A percentile compares a stretch with the other conserved stretches of the same genome.
These are phyloP conservation scores for Ophioderma brevispina DNA, from an alignment of 35 echinoderm and acorn worm genomes.

Conservation along the genomic window DNA sequence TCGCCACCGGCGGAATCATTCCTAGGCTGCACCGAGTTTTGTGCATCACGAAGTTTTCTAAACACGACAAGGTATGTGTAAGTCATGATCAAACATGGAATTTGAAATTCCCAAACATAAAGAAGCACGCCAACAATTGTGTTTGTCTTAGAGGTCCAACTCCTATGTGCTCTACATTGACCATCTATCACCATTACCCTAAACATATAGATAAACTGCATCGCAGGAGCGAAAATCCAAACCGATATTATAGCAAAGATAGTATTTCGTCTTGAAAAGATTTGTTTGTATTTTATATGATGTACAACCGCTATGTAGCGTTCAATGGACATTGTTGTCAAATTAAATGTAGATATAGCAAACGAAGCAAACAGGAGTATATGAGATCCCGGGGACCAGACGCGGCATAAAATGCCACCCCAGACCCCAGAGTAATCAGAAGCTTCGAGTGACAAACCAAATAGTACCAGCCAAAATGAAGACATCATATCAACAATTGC, in stretches of 20 bases:
- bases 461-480: constrained; percentile 55
- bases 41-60: constrained; percentile 24
- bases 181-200: not conserved
- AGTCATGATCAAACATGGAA: constrained; percentile 65
- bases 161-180: constrained; percentile 21
- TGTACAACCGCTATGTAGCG: constrained; percentile 75
- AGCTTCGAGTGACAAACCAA: constrained; percentile 29
- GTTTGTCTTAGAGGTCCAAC: constrained; percentile 38
- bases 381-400: constrained; percentile 71
- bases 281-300: constrained; percentile 61
- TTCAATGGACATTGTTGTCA: constrained; percentile 76
- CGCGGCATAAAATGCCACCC: constrained; percentile 76
- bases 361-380: constrained; percentile 71
- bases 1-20: constrained; percentile 2
- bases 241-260: constrained; percentile 22
- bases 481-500: constrained; percentile 64
- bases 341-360: constrained; percentile 75
- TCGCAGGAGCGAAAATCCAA: constrained; percentile 57
- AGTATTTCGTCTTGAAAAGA: constrained; percentile 55
- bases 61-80: constrained; percentile 60
- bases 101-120: constrained; percentile 65
- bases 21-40: constrained; percentile 12
- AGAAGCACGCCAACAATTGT: constrained; percentile 47
- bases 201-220: constrained; percentile 55
- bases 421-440: constrained; percentile 4